Conservation (phyloP, 2,797 vertebrate genomes). For the Poeciliopsis turneri region DNA sequence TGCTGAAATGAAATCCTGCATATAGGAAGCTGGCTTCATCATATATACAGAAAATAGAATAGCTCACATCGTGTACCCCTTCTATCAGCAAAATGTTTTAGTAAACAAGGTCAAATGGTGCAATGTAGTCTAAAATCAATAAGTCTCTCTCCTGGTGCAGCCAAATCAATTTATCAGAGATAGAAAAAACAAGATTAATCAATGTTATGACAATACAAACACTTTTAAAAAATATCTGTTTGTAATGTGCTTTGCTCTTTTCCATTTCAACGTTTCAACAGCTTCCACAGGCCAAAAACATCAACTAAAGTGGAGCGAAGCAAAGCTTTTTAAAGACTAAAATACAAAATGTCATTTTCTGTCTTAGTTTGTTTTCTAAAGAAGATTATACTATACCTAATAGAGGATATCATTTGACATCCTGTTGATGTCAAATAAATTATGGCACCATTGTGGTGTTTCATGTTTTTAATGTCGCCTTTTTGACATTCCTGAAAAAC, state of each 20-base stretch:
- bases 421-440: not conserved
- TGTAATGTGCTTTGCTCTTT: constrained; percentile 5
- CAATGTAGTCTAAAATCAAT: constrained; percentile 53
- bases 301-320: not conserved
- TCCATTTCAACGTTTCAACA: not conserved
- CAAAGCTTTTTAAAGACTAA: too few species aligned
- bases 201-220: constrained; percentile 36
- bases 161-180: constrained; percentile 61
- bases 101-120: constrained; percentile 62
- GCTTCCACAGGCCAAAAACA: not conserved
- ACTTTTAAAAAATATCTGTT: constrained; percentile 25
- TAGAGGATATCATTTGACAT: not conserved
- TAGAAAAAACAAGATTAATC: constrained; percentile 50
- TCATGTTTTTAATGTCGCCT: not conserved
- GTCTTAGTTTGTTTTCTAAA: not conserved
- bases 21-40: not conserved
- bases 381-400: not conserved
- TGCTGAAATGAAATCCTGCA: constrained; percentile 6
- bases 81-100: constrained; percentile 41
- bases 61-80: constrained; percentile 16
- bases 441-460: not conserved
- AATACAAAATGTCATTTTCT: not conserved
- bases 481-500: not conserved
- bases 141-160: constrained; percentile 43
- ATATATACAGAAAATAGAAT: constrained; percentile 8